Evolutionary conservation across 2,113 vertebrate species (phyloP), one percentile per base, ranked within the genome.

Genomic region (Mugil cephalus): DNA sequence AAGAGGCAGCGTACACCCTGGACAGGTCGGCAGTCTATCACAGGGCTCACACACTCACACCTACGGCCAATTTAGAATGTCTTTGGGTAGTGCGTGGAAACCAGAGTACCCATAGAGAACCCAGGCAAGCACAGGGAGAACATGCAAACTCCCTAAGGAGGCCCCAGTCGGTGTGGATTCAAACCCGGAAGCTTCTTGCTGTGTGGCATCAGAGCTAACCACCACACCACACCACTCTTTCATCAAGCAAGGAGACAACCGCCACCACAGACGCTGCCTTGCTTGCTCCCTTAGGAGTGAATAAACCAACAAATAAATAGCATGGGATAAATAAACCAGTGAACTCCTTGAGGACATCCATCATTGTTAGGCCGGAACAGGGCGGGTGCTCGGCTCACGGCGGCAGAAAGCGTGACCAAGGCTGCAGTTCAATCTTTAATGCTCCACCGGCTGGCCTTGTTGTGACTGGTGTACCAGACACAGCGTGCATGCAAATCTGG

Each of bases 391-490:
- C 36, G 6, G 64, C 54, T 59, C 15, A 17, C 13, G n/a, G 45
- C 7, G 1, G 34, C 13, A 13, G 63, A 59, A 67, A 21, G 72
- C 55, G 21, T 17, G 39, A 38, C 52, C 58, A 6, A 52, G 18
- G 50, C 50, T 6, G 2, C 14, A 50, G 50, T 72, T 72, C 61
- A 56, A 19, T 75, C 61, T 61, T 43, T 8, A 51, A 19, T 15
- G 48, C 66, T 63, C 38, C 43, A 17, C 54, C 38, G 45, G 24
- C 54, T 75, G 8, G 7, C 36, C 34, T 39, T 47, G 43, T 51
- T 83, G 65, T 80, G 40, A 74, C 58, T 46, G 51, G 42, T 45
- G 38, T 58, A 9, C 56, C 51, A 52, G 74, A 66, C 76, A 15
- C 67, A 11, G 17, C 14, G 9, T 50, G 75, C 58, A 60, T 69